phyloP scores from a whole-genome alignment of 2,797 vertebrate genomes.

The Chaunax sp. region DNA sequence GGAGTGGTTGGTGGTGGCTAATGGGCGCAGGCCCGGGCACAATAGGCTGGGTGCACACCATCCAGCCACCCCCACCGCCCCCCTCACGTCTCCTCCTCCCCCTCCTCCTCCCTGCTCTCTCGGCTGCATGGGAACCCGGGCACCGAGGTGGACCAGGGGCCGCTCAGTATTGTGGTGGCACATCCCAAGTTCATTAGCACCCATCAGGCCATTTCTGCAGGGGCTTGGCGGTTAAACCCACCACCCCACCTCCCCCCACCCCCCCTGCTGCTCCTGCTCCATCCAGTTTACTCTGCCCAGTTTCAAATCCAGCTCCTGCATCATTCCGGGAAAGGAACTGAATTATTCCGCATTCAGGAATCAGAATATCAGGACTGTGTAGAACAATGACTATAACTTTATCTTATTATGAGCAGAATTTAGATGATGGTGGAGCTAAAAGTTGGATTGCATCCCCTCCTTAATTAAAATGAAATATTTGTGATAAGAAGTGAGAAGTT shows the following conservation, averaged over 20 bases:
- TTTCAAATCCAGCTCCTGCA: too few relatives aligned
- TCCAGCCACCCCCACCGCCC: conserved; percentile 23
- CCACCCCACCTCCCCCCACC: conserved; percentile 13
- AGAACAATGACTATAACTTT: too few relatives aligned
- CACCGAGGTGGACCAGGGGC: conserved; percentile 82
- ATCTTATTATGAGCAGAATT: too few relatives aligned
- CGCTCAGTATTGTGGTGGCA: conserved; percentile 84
- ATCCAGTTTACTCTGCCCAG: too few relatives aligned
- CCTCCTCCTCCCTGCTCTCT: conserved; percentile 33
- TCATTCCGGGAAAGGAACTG: too few relatives aligned
- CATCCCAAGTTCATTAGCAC: conserved; percentile 90
- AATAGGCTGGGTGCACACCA: conserved; percentile 76
- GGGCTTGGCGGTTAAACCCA: conserved; percentile 26
- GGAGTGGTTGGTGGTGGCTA: conserved; percentile 75
- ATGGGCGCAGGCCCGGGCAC: conserved; percentile 80
- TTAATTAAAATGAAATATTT: too few relatives aligned
- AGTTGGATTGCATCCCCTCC: too few relatives aligned
- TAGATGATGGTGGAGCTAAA: too few relatives aligned
- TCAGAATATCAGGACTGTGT: too few relatives aligned
- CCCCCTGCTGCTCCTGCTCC: neutral
- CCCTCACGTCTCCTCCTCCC: conserved; percentile 17
- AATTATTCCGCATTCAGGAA: too few relatives aligned
- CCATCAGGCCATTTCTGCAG: conserved; percentile 68
- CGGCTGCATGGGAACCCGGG: conserved; percentile 86
- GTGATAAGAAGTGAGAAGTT: too few relatives aligned